Conservation (phyloP, 2,113 vertebrate species). For the Pachyramphus minor region DNA sequence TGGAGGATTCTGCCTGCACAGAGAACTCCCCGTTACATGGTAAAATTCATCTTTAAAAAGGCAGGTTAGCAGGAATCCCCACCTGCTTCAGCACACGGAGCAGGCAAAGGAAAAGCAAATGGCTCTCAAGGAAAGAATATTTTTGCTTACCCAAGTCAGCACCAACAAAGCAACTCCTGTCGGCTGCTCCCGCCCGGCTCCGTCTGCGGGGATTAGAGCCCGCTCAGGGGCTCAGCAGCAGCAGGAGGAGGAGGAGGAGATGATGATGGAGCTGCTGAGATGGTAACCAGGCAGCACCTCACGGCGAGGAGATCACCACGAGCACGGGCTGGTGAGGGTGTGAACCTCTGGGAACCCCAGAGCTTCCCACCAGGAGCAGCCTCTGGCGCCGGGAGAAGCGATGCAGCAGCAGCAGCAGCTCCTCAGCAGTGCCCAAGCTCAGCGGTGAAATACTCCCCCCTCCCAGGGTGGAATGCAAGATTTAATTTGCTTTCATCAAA, state of each 20-base stretch:
- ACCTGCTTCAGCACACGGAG: not conserved
- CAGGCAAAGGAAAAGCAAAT: not conserved
- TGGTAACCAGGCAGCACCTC: constrained; percentile 67
- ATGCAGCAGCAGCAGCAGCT: not conserved
- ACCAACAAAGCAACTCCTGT: constrained; percentile 26
- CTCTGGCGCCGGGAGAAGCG: not conserved
- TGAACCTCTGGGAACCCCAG: not conserved
- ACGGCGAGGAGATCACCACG: constrained; percentile 1
- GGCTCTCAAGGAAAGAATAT: not conserved
- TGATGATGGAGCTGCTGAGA: constrained; percentile 59
- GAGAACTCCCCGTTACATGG: not conserved
- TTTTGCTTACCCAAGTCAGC: constrained; percentile 68
- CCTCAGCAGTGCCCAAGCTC: accelerated
- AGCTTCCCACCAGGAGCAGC: not conserved
- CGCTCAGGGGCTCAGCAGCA: not conserved
- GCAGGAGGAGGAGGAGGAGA: constrained; percentile 61
- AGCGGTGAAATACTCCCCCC: accelerated
- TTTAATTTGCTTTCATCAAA: accelerated
- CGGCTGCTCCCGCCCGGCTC: constrained; percentile 47
- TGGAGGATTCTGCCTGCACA: not conserved
- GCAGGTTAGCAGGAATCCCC: not conserved
- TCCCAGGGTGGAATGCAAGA: not conserved
- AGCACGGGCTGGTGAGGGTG: constrained; percentile 25
- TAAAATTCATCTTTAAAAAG: accelerated
- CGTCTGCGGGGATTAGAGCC: constrained; percentile 68